Evolutionary conservation across 2,113 vertebrate species (phyloP).

Genomic region (Leptobrachium ailaonicum): DNA sequence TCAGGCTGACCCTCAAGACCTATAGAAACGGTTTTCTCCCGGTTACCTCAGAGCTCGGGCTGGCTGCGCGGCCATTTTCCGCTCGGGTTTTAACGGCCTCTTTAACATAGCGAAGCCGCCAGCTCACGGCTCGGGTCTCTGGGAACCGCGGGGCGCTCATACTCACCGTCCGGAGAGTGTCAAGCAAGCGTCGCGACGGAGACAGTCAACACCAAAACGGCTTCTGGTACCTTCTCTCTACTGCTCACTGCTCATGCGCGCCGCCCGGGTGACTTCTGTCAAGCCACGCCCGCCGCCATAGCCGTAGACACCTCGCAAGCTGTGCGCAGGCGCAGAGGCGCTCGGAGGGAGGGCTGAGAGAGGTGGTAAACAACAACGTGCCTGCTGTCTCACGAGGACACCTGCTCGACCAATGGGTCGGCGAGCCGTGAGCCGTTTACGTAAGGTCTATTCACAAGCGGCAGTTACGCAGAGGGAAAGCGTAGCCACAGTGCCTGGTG

Average conservation of each 20-base stretch:
- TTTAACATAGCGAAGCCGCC: too few species aligned
- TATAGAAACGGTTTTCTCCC: too few species aligned
- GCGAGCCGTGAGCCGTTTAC: not conserved
- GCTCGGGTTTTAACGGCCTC: too few species aligned
- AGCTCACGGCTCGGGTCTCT: too few species aligned
- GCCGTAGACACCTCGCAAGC: constrained; percentile 4
- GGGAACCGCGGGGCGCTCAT: too few species aligned
- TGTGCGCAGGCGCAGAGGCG: constrained; percentile 8
- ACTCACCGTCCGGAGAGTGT: too few species aligned
- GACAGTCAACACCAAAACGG: not conserved
- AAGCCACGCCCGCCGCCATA: not conserved
- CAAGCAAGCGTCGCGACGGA: not conserved
- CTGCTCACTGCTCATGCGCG: not conserved
- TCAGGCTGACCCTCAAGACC: too few species aligned
- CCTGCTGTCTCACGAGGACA: not conserved
- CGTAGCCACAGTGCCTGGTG: not conserved
- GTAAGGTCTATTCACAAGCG: constrained; percentile 23
- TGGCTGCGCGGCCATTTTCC: too few species aligned
- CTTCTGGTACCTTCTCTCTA: constrained; percentile 25
- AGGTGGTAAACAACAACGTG: not conserved
- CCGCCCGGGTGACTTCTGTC: not conserved
- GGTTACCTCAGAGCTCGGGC: too few species aligned
- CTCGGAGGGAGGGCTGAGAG: too few species aligned
- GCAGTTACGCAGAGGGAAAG: not conserved
- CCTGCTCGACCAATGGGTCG: not conserved